phyloP scores from a whole-genome alignment of 2,888 invertebrate genomes.

The Drosophila cyrtoloma region DNA sequence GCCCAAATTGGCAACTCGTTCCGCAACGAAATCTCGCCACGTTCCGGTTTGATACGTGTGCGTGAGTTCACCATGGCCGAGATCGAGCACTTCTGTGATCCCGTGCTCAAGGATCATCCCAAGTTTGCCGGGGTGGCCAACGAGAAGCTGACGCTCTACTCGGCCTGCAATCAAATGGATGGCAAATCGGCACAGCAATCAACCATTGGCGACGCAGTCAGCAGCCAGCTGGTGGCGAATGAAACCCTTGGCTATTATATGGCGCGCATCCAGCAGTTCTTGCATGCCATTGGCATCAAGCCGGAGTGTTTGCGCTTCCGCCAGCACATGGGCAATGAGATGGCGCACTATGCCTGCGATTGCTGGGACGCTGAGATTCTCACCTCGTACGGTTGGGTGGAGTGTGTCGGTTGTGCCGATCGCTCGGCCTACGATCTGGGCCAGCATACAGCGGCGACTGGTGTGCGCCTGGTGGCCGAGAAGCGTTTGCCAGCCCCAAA shows the following conservation, averaged over 20 bases:
- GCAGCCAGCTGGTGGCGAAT: constrained; percentile 93
- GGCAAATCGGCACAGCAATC: constrained; percentile 93
- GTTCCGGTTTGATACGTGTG: constrained; percentile 97
- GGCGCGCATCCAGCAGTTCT: constrained; percentile 96
- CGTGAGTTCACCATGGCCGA: constrained; percentile 99
- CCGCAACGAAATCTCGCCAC: constrained; percentile 99
- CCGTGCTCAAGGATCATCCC: constrained; percentile 93
- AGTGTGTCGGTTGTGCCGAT: constrained; percentile 99
- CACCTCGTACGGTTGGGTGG: constrained; percentile 99
- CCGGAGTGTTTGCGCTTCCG: constrained; percentile 95
- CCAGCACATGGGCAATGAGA: constrained; percentile 99
- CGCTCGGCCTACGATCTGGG: constrained; percentile 98
- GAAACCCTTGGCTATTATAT: constrained; percentile 99
- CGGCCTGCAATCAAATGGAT: constrained; percentile 99
- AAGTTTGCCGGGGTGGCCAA: constrained; percentile 93
- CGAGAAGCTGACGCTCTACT: constrained; percentile 93
- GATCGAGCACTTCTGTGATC: constrained; percentile 99
- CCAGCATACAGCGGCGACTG: constrained; percentile 97
- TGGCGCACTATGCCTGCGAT: constrained; percentile 99
- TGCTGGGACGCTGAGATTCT: constrained; percentile 99
- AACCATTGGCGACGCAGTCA: constrained; percentile 95
- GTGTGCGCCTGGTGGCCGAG: constrained; percentile 95
- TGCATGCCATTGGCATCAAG: constrained; percentile 95
- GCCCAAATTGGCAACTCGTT: constrained; percentile 99
- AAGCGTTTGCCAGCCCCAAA: constrained; percentile 95